Evolutionary conservation across 2,113 vertebrate species (phyloP).

Genomic region (Thamnaconus septentrionalis): DNA sequence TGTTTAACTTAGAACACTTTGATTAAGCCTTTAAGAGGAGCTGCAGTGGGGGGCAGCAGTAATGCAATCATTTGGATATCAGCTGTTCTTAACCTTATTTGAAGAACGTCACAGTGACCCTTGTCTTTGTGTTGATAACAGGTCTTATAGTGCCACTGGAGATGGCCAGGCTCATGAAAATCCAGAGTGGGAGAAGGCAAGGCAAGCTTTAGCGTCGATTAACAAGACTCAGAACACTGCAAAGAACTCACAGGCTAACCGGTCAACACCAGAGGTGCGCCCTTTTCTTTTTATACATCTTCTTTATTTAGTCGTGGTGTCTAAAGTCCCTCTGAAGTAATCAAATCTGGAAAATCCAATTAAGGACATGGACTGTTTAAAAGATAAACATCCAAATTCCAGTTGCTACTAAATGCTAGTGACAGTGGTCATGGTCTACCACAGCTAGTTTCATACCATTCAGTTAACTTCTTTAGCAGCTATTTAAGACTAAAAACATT

Average conservation of each 20-base stretch:
- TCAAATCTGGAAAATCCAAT: neutral
- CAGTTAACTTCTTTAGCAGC: too few species aligned
- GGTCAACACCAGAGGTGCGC: slow-evolving; percentile 57
- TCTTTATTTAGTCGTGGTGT: neutral
- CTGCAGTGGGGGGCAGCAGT: too few species aligned
- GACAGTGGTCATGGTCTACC: too few species aligned
- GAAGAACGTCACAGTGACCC: neutral
- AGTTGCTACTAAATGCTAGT: too few species aligned
- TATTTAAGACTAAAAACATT: too few species aligned
- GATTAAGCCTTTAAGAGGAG: too few species aligned
- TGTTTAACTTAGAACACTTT: too few species aligned
- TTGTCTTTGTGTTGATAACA: slow-evolving; percentile 32
- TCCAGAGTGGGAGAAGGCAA: slow-evolving; percentile 92
- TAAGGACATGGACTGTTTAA: neutral
- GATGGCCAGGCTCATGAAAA: slow-evolving; percentile 86
- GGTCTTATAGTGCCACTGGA: slow-evolving; percentile 67
- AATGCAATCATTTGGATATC: too few species aligned
- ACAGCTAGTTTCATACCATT: too few species aligned
- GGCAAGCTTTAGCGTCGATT: slow-evolving; percentile 82
- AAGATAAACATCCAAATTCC: neutral
- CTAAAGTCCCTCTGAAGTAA: neutral
- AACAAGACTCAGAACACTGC: slow-evolving; percentile 70
- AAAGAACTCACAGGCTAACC: slow-evolving; percentile 59
- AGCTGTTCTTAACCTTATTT: neutral
- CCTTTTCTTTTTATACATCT: neutral